These are phyloP conservation scores for Galeruca laticollis DNA, from an alignment of 2,888 invertebrate genomes.

Conservation along the genomic window DNA sequence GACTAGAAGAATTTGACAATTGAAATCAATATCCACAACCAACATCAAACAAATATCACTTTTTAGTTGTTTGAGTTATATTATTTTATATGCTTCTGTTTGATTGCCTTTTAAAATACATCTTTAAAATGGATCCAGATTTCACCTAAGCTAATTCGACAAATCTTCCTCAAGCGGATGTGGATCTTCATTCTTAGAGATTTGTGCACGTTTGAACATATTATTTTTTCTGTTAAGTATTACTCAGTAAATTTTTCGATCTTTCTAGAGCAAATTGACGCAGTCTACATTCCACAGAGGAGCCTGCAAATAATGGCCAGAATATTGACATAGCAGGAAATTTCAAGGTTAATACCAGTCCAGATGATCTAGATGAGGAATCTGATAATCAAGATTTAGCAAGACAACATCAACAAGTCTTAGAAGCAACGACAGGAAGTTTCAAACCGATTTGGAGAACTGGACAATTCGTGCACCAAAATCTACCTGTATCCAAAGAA, in stretches of 20 bases:
- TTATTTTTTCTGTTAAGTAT: background rate
- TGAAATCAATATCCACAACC: too few species aligned
- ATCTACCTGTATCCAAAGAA: background rate
- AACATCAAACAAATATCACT: too few species aligned
- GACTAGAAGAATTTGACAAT: too few species aligned
- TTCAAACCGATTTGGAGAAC: background rate
- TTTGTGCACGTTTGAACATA: background rate
- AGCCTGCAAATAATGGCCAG: constrained; percentile 5
- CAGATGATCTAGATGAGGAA: background rate
- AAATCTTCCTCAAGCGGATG: too few species aligned
- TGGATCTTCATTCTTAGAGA: background rate
- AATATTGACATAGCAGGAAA: background rate
- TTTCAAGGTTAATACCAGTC: background rate
- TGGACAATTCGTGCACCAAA: background rate
- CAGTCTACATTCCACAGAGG: background rate
- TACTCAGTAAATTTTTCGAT: background rate
- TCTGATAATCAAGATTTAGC: background rate
- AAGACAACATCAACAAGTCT: too few species aligned
- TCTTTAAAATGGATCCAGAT: too few species aligned
- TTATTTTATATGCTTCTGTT: too few species aligned
- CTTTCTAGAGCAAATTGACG: too few species aligned
- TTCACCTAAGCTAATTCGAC: too few species aligned
- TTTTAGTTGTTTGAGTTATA: too few species aligned
- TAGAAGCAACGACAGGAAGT: too few species aligned
- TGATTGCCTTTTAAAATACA: too few species aligned